phyloP scores from a whole-genome alignment of 2,113 vertebrate genomes.

The Dromas ardeola region DNA sequence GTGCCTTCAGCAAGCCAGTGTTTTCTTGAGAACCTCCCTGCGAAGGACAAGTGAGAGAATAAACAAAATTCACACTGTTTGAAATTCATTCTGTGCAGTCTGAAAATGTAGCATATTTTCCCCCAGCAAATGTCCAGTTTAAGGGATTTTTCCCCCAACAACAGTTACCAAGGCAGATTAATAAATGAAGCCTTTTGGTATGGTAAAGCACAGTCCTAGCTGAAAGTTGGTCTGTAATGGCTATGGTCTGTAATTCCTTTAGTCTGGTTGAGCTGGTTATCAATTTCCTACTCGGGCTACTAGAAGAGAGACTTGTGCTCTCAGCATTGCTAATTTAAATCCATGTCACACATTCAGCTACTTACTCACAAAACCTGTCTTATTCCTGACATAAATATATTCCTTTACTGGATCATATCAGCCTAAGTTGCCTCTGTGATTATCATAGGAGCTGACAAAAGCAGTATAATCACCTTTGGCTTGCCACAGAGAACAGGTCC shows the following conservation, averaged over 20 bases:
- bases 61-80: background rate
- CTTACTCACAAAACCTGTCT: background rate
- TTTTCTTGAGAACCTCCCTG: background rate
- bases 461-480: background rate
- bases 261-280: background rate
- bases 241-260: background rate
- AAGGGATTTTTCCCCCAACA: background rate
- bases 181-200: background rate
- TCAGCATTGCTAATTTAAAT: background rate
- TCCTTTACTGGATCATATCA: background rate
- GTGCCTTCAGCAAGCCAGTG: background rate
- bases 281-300: accelerated
- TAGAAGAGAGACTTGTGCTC: background rate
- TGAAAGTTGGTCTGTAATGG: background rate
- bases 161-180: background rate
- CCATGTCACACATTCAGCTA: background rate
- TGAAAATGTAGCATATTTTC: background rate
- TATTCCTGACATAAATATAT: background rate
- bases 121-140: background rate
- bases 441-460: background rate
- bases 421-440: background rate
- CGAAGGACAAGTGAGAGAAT: background rate
- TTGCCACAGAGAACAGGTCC: background rate
- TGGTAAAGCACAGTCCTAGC: background rate
- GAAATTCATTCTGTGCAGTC: background rate